These are phyloP conservation scores for Manis crassicaudata DNA, from an alignment of 2,797 vertebrate genomes.

Conservation along the genomic window DNA sequence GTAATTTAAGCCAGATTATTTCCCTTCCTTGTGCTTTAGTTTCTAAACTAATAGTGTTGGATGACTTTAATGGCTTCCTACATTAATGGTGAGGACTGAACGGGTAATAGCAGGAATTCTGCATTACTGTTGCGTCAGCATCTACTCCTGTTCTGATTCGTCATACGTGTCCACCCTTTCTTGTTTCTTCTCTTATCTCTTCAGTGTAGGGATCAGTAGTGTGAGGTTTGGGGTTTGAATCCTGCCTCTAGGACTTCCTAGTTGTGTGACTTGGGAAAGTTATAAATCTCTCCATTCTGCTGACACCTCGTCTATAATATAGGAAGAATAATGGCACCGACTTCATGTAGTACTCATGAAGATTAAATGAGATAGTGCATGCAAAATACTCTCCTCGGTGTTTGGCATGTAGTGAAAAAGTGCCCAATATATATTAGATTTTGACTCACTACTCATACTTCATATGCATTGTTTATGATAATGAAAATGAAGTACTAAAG, in stretches of 20 bases:
- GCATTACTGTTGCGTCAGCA: not conserved
- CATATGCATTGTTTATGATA: not conserved
- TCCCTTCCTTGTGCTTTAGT: not conserved
- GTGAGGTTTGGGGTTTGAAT: not conserved
- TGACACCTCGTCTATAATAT: not conserved
- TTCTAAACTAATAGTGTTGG: not conserved
- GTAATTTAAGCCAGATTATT: not conserved
- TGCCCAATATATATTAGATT: not conserved
- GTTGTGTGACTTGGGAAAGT: not conserved
- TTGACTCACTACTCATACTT: not conserved
- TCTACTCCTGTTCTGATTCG: not conserved
- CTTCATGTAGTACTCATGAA: not conserved
- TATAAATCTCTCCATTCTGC: not conserved
- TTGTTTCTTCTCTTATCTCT: constrained; percentile 29
- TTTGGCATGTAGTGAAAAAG: not conserved
- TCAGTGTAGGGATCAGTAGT: not conserved
- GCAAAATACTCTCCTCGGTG: not conserved
- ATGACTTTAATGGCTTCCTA: not conserved
- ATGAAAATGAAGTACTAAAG: constrained; percentile 3
- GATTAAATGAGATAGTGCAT: not conserved
- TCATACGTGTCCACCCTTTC: not conserved
- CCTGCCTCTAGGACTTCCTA: not conserved
- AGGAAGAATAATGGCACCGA: not conserved
- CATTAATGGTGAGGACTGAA: not conserved
- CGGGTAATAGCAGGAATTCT: not conserved